Base-by-base conservation (phyloP, 2,113 vertebrate species). In the Brevimyrus niger region DNA sequence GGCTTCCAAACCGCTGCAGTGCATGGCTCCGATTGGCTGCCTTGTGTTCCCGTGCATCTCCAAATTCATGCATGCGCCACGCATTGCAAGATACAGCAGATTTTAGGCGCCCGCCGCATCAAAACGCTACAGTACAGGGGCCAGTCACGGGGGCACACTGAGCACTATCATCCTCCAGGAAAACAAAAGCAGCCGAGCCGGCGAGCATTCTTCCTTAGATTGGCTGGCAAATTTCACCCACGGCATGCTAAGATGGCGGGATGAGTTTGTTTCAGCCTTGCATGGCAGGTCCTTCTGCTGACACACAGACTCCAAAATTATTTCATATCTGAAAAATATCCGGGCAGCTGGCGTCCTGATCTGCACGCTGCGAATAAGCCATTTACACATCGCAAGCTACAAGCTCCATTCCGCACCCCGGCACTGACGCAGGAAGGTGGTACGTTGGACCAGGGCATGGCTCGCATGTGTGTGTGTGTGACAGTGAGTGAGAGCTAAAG, bases 341-440 rank as follows among this genome's bases (percentile, higher is more conserved):
- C 87, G 46, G 91, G 96, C 97, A 98, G 96, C 97, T 98, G 97
- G 92, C 92, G 93, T 94, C 96, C 95, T 95, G 94, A 93, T 94
- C 95, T 95, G 95, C 95, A 92, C 92, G 93, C 95, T 91, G 92
- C 94, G 93, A 94, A 94, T 94, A 94, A 95, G 93, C 91, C 94
- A 93, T 94, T 95, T 94, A 94, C 90, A 93, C 94, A 85, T 80
- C 13, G 31, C 35, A 94, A 93, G 96, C 96, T 97, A 97, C 94
- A 91, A 94, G 96, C 95, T 96, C 96, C 93, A 95, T 95, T 92
- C 94, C 96, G 92, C 97, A 98, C 98, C 97, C 98, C 97, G 96
- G 95, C 94, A 91, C 94, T 93, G 76, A 93, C 93, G 91, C 92
- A 95, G 95, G 96, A 94, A 96, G 96, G 94, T 96, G 95, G 95